These are phyloP conservation scores for Branchellion lobata DNA, from an alignment of 2,888 invertebrate species.

Conservation along the genomic window DNA sequence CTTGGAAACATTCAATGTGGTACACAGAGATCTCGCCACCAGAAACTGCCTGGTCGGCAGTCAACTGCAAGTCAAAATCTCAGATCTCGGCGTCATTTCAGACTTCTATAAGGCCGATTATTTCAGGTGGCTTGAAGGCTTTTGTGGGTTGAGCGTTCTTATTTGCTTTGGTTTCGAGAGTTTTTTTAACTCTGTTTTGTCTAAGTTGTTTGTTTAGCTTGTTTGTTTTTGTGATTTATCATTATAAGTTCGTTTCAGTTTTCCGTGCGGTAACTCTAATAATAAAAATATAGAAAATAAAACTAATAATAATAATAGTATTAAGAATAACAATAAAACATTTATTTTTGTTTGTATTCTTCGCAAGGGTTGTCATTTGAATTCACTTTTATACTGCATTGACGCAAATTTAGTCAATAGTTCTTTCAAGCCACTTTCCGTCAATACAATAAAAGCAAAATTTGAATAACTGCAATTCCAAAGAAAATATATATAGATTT, in stretches of 20 bases:
- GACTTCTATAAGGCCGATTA: conserved; percentile 70
- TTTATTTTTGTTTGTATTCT: too few species aligned
- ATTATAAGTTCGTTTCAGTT: neutral
- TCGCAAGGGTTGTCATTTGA: too few species aligned
- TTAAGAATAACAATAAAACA: too few species aligned
- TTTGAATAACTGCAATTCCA: too few species aligned
- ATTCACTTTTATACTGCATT: too few species aligned
- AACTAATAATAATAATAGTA: too few species aligned
- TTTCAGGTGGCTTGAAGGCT: conserved; percentile 47
- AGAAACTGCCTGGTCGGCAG: conserved; percentile 83
- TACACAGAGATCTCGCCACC: conserved; percentile 84
- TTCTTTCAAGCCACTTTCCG: too few species aligned
- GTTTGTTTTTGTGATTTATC: neutral
- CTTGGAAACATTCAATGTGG: conserved; percentile 82
- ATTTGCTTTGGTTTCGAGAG: neutral
- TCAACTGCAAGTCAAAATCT: conserved; percentile 69
- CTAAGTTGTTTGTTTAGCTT: neutral
- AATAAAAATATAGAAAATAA: too few species aligned
- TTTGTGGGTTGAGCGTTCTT: neutral
- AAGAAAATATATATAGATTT: too few species aligned
- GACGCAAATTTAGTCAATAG: too few species aligned
- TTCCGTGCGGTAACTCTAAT: too few species aligned
- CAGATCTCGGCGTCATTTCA: conserved; percentile 62
- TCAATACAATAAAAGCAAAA: too few species aligned
- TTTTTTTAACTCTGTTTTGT: neutral